These are phyloP conservation scores for Temnopleurus reevesii DNA, from an alignment of 53 echinoderm and acorn worm genomes.

Conservation along the genomic window DNA sequence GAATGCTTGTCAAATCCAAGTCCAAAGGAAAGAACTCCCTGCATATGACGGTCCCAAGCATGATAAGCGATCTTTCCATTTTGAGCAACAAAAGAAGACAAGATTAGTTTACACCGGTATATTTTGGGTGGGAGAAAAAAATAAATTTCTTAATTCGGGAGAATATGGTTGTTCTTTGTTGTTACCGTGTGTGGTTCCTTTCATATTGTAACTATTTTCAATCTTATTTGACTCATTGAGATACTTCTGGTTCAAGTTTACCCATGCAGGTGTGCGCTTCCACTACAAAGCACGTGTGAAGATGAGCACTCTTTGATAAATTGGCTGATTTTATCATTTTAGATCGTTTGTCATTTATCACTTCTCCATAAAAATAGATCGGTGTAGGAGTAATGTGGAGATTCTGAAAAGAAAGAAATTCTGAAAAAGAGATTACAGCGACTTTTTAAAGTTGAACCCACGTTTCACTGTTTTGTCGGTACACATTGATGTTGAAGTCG, in stretches of 20 bases:
- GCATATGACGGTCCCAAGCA: too few relatives aligned
- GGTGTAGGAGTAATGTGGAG: background rate
- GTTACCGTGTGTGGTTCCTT: conserved; percentile 15
- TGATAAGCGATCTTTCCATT: conserved; percentile 21
- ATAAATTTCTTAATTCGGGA: background rate
- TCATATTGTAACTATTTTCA: background rate
- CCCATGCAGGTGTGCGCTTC: conserved; percentile 26
- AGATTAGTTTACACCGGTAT: conserved; percentile 17
- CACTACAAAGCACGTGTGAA: conserved; percentile 34
- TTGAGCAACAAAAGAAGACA: conserved; percentile 22
- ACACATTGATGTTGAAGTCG: conserved; percentile 28
- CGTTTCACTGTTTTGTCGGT: conserved; percentile 30
- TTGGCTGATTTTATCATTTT: conserved; percentile 42
- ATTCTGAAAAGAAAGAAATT: conserved; percentile 19
- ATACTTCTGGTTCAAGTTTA: background rate
- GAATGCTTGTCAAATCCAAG: too few relatives aligned
- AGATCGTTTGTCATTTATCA: conserved; percentile 21
- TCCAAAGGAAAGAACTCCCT: too few relatives aligned
- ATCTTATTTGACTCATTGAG: background rate
- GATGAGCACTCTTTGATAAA: conserved; percentile 37
- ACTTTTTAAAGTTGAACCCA: conserved; percentile 42
- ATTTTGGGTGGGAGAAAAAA: background rate
- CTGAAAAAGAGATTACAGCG: background rate
- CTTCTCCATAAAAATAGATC: conserved; percentile 13
- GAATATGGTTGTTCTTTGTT: background rate